A percentile compares a stretch with the other conserved stretches of the same genome.
These are phyloP conservation scores for Hartigia nigra DNA, from an alignment of 2,888 invertebrate species.

Conservation along the genomic window DNA sequence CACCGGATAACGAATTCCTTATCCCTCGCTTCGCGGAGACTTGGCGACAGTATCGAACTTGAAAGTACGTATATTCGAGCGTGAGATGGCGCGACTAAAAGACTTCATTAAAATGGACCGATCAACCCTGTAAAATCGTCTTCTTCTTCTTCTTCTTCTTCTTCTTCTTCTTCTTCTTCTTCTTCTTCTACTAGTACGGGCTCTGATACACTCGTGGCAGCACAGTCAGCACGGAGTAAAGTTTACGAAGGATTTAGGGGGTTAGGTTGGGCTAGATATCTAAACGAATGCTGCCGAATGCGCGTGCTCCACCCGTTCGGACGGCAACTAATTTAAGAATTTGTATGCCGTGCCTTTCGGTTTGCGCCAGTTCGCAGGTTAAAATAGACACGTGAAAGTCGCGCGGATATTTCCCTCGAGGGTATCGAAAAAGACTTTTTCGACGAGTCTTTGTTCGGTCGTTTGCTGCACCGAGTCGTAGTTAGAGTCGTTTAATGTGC, in stretches of 20 bases:
- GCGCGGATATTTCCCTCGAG: constrained; percentile 36
- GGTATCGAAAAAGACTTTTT: constrained; percentile 13
- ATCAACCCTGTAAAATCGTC: background rate
- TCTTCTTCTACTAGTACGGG: background rate
- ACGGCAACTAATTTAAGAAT: constrained; percentile 62
- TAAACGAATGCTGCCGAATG: constrained; percentile 11
- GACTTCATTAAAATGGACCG: background rate
- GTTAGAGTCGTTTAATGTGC: background rate
- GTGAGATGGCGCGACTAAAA: background rate
- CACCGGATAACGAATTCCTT: background rate
- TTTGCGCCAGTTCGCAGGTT: constrained; percentile 62
- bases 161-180: too few species aligned
- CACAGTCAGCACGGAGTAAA: background rate
- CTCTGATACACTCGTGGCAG: background rate
- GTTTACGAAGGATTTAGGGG: background rate
- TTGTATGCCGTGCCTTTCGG: constrained; percentile 53
- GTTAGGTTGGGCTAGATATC: constrained; percentile 12
- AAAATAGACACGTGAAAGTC: constrained; percentile 63
- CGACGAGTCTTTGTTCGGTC: background rate
- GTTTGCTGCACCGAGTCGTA: background rate
- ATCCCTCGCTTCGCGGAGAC: background rate
- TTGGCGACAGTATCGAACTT: background rate
- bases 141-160: too few species aligned
- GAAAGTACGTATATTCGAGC: background rate
- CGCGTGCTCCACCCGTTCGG: constrained; percentile 20